Base-by-base conservation (phyloP, 35 echinoderm and acorn worm genomes). In the Ptychodera flava region DNA sequence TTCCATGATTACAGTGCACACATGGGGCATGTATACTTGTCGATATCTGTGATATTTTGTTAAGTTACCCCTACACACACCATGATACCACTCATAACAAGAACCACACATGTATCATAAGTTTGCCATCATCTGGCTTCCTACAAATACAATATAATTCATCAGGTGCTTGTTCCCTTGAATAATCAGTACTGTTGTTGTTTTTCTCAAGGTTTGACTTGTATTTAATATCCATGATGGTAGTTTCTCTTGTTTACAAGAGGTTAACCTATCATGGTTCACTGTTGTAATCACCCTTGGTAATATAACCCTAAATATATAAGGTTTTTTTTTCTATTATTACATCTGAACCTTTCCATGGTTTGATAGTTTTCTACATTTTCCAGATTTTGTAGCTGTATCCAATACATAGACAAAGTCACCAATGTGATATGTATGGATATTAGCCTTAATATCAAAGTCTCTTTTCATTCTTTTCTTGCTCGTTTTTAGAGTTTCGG, bases 41-140 rank as follows among this genome's bases (percentile, higher is more conserved):
- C 84, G 15, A 91, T 85, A 12, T 33, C 76, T 35, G 52, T 86
- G 10, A 77, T 77, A 15, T 91, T 77, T 6, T 27, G 77, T 1
- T 77, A 76, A 30, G 89, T 36, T 16, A 91, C 31, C 0, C 38
- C 33, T 15, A 91, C 89, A 35, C 89, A 91, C 31, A 36, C 89
- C 84, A 81, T 91, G 89, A 76, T 79, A 91, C 84, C 89, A 91
- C 1, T 91, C 89, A 36, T 86, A 82, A 33, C 89, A 91, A 52
- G 28, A 31, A 75, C 86, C 89, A 29, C 89, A 91, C 34, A n/a
- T 91, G 83, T 2, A 91, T 91, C 89, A 86, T 91, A 31, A 91
- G 52, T 0, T 28, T 29, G 0, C 84, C 77, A 28, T 91, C 77
- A 32, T 80, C 83, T 0, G 77, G 89, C 29, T 86, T 81, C 1